These are phyloP conservation scores for Actinia tenebrosa DNA, from an alignment of 64 coral and sea anemone species.

Conservation along the genomic window DNA sequence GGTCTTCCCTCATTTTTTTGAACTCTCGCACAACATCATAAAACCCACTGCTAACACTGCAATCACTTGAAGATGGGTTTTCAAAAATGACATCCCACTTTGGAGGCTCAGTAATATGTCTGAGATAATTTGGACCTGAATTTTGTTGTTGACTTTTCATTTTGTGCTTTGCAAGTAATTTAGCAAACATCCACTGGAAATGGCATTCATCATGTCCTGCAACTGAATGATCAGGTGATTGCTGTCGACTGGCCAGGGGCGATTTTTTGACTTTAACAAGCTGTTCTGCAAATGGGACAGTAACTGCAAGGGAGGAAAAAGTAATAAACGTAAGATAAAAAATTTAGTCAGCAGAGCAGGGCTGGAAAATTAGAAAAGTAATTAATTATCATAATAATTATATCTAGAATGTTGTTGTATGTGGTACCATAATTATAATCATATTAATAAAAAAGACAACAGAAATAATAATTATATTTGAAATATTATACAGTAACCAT, in stretches of 20 bases:
- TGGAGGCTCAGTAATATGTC: conserved; percentile 22
- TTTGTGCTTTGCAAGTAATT: not conserved
- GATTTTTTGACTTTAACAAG: conserved; percentile 24
- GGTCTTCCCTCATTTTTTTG: not conserved
- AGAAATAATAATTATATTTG: no score
- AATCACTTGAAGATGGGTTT: not conserved
- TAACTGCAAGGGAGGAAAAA: conserved; percentile 4
- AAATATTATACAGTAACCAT: no score
- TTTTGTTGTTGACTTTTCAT: not conserved
- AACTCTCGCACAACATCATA: conserved; percentile 39
- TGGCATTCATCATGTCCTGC: not conserved
- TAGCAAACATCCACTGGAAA: not conserved
- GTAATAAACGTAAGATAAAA: not conserved
- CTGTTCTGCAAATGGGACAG: conserved; percentile 39
- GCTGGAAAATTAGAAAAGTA: no score
- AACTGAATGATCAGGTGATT: not conserved
- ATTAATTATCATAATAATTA: no score
- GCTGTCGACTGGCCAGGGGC: not conserved
- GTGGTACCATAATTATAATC: no score
- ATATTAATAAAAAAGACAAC: no score
- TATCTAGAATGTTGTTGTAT: no score
- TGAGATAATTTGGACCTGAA: conserved; percentile 25
- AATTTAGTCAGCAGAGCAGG: not conserved
- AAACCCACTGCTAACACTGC: not conserved
- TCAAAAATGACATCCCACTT: conserved; percentile 46